Evolutionary conservation across 2,888 invertebrate genomes (phyloP), one percentile per base, ranked within the genome.

Genomic region (Melangyna quadrimaculata): DNA sequence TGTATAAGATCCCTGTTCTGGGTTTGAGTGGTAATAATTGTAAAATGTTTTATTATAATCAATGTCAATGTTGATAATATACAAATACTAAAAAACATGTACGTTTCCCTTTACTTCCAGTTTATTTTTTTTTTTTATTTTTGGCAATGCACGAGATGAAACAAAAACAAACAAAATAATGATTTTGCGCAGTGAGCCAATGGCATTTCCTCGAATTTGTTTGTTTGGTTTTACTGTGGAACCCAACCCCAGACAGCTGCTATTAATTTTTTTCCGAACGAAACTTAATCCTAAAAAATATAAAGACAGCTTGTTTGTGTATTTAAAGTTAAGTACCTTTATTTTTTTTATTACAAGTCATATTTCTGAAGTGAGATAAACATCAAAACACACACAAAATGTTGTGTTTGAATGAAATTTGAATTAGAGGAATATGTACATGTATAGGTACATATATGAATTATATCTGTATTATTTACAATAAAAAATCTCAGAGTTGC

Each of bases 341-440:
- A n/a, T 32, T 57, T 48, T 55, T 55, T 65, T 53, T 43, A 37
- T 59, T 17, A 53, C 57, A 51, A 48, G 14, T 74, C 24, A 61
- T 40, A 43, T 43, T 51, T 69, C 37, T 45, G 45, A 74, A 80
- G 70, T 75, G 55, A 37, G 55, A 75, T 75, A 32, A 70, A 45
- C 80, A 80, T 78, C 43, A 78, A 70, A 70, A 70, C n/a, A 63
- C 61, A 74, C 69, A 70, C 19, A 73, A 29, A 4, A 17, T 53
- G 14, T 53, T 27, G 17, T 17, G 10, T 7, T 57, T 35, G 19
- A 32, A 35, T 35, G 32, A 35, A n/a, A n/a, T n/a, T n/a, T n/a
- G 9, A 57, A 3, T 17, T 7, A n/a, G 14, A 19, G n/a, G n/a
- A 19, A 35, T 57, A n/a, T 10, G 10, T 57, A 6, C 10, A 57